Evolutionary conservation across 2,113 vertebrate species (phyloP), one percentile per base, ranked within the genome.

Genomic region (Etia nguti): DNA sequence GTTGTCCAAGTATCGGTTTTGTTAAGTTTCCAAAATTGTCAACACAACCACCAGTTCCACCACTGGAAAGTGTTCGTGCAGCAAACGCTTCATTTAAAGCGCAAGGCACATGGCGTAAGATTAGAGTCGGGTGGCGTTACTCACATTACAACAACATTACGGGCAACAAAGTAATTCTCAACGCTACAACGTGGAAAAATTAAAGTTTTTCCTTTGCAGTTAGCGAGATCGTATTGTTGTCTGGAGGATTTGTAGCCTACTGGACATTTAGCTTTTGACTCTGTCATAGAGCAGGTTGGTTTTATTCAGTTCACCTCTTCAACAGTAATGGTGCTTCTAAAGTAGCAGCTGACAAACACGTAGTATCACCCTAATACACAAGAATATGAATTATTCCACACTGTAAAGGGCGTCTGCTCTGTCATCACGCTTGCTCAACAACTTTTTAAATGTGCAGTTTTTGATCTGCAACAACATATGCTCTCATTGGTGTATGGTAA

Each of bases 51-150:
- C 50, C 52, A 54, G 52, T 10, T 54, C 20, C 52, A 54, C 12
- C 70, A 11, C 70, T 5, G 38, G 38, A 43, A n/a, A 70, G 36
- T 11, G 5, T 70, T 43, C 4, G 8, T 68, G 34, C 41, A 24
- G 38, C 70, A 48, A 70, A 24, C 20, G 22, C 68, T 73, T 73
- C 22, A 26, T 73, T 46, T 70, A 43, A 15, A 70, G n/a, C n/a
- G n/a, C n/a, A n/a, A n/a, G n/a, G n/a, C n/a, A n/a, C n/a, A n/a
- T n/a, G 31, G 59, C 10, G 2, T 18, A 6, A 20, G 29, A 20
- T 70, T 9, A 70, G n/a, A 43, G 38, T 70, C 22, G n/a, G 65
- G 65, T 24, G 1, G 65, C 8, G 12, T 24, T 38, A 70, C 62
- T 70, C n/a, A 0, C 57, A 6, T 70, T 4, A 16, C 12, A 6